Conservation (phyloP, 2,797 vertebrate species). For the Aulostomus chinensis region DNA sequence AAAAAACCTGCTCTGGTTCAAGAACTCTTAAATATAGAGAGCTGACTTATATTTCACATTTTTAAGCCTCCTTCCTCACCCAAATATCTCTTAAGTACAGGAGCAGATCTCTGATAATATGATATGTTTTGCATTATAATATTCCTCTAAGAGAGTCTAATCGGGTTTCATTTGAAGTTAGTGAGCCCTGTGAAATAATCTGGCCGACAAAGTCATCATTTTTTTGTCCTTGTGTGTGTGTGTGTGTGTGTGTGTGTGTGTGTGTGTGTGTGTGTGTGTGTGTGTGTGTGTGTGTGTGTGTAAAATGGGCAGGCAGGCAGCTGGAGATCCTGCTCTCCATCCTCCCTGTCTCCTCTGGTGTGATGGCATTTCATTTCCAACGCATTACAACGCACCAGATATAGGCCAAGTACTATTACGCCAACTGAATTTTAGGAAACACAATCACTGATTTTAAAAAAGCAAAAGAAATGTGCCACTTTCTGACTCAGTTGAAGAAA, state of each 20-base stretch:
- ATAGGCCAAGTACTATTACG: slow-evolving; percentile 47
- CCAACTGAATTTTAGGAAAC: slow-evolving; percentile 26
- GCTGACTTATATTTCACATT: no score
- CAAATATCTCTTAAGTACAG: slow-evolving; percentile 36
- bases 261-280: slow-evolving; percentile 56
- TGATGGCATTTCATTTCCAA: slow-evolving; percentile 73
- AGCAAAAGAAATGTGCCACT: no score
- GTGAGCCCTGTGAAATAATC: slow-evolving; percentile 45
- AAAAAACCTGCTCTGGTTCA: no score
- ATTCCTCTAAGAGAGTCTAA: slow-evolving; percentile 36
- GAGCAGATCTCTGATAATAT: slow-evolving; percentile 32
- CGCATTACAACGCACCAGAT: slow-evolving; percentile 47
- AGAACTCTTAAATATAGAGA: no score
- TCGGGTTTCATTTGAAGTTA: slow-evolving; percentile 54
- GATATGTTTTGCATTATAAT: slow-evolving; percentile 39
- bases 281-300: slow-evolving; percentile 52
- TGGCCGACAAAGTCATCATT: slow-evolving; percentile 44
- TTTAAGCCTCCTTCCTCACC: no score
- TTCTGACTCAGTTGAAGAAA: neutral
- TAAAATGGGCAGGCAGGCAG: slow-evolving; percentile 42
- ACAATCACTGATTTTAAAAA: slow-evolving; percentile 12
- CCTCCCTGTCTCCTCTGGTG: slow-evolving; percentile 62
- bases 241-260: slow-evolving; percentile 47
- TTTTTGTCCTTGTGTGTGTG: slow-evolving; percentile 50
- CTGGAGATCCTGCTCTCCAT: slow-evolving; percentile 63